These are phyloP conservation scores for Cancer borealis DNA, from an alignment of 2,888 invertebrate genomes.

Conservation along the genomic window DNA sequence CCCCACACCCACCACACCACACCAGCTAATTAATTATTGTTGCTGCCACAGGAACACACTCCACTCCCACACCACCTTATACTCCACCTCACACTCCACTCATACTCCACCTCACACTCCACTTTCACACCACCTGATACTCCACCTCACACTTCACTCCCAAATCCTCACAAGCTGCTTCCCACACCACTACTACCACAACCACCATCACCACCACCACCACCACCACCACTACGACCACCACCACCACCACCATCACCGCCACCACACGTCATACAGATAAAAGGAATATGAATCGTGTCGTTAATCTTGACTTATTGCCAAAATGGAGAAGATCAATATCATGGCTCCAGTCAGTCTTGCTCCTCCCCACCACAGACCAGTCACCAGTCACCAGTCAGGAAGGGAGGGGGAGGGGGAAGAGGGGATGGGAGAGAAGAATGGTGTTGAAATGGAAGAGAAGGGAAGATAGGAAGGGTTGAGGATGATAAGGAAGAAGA, in stretches of 20 bases:
- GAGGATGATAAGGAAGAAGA: neutral
- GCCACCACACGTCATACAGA: conserved; percentile 14
- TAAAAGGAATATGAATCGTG: conserved; percentile 41
- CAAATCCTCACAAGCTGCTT: neutral
- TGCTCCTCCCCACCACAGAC: neutral
- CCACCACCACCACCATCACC: neutral
- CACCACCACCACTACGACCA: neutral
- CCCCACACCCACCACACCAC: neutral
- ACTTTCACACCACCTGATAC: neutral
- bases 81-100: neutral
- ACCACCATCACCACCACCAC: neutral
- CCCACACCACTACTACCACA: neutral
- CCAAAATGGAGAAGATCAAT: conserved; percentile 37
- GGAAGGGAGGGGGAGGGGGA: neutral
- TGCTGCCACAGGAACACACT: neutral
- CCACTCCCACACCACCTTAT: neutral
- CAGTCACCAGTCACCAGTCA: conserved; percentile 16
- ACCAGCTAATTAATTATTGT: neutral
- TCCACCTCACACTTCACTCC: neutral
- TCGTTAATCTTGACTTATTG: conserved; percentile 45
- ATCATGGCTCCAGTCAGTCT: neutral
- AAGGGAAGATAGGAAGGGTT: neutral
- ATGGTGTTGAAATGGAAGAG: neutral
- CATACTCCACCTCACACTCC: neutral
- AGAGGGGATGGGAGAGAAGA: neutral